Conservation (phyloP, 1,140 invertebrate species). For the Wiebesia pumilae region DNA sequence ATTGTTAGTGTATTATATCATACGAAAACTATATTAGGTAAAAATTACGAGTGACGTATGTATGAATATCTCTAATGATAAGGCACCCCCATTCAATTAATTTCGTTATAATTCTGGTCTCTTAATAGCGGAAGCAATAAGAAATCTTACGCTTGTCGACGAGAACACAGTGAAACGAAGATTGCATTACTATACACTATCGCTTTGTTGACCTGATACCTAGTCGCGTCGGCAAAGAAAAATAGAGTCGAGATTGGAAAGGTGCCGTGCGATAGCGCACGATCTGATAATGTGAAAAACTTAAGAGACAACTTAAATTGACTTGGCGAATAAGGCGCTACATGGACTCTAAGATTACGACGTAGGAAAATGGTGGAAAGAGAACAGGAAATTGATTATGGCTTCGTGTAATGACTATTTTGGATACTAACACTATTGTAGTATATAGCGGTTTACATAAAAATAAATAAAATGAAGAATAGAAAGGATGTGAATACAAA, state of each 20-base stretch:
- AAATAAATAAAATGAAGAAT: too few species aligned
- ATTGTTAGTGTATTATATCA: too few species aligned
- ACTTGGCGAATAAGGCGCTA: conserved; percentile 42
- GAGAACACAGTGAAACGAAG: neutral
- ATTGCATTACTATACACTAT: neutral
- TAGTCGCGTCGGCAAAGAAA: neutral
- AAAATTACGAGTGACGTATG: too few species aligned
- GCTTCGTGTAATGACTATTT: neutral
- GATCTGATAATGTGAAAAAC: conserved; percentile 40
- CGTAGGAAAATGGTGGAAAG: neutral
- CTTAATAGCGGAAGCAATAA: neutral
- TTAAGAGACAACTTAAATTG: conserved; percentile 31
- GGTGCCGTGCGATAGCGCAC: neutral
- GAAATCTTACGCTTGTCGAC: neutral
- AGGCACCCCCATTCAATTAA: too few species aligned
- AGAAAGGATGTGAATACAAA: too few species aligned
- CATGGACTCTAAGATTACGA: neutral
- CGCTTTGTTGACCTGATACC: conserved; percentile 5
- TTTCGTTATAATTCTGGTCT: neutral
- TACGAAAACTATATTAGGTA: too few species aligned
- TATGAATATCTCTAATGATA: too few species aligned
- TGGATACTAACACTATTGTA: neutral
- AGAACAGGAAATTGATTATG: conserved; percentile 51
- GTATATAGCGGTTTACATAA: neutral
- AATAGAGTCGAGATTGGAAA: neutral